These are phyloP conservation scores for Drosophila mettleri DNA, from an alignment of 2,888 invertebrate species.

Conservation along the genomic window DNA sequence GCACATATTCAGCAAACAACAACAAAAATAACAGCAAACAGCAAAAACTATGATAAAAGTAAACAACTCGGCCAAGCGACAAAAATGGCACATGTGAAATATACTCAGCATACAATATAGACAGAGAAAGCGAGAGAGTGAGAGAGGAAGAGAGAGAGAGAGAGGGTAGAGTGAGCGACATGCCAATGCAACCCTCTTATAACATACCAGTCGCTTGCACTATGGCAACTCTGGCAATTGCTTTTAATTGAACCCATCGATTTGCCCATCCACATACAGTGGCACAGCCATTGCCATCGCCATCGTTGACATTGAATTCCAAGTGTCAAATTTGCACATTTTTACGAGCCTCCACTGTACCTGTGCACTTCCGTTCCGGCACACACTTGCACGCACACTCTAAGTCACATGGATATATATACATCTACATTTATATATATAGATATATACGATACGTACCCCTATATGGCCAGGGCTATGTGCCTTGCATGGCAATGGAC, in stretches of 20 bases:
- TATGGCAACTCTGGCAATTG: slow-evolving; percentile 30
- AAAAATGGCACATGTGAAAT: slow-evolving; percentile 69
- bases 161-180: neutral
- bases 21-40: slow-evolving; percentile 25
- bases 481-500: slow-evolving; percentile 65
- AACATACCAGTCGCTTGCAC: slow-evolving; percentile 11
- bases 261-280: slow-evolving; percentile 12
- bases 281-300: slow-evolving; percentile 22
- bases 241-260: slow-evolving; percentile 46
- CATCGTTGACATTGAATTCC: slow-evolving; percentile 70
- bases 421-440: neutral
- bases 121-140: neutral
- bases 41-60: slow-evolving; percentile 45
- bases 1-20: slow-evolving; percentile 30
- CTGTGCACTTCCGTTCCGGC: slow-evolving; percentile 57
- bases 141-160: too few relatives aligned
- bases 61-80: slow-evolving; percentile 64
- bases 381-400: slow-evolving; percentile 12
- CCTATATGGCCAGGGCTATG: slow-evolving; percentile 32
- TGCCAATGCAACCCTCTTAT: neutral
- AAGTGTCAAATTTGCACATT: slow-evolving; percentile 61
- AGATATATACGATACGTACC: neutral
- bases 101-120: slow-evolving; percentile 25
- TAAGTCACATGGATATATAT: neutral
- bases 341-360: slow-evolving; percentile 68